phyloP scores from a whole-genome alignment of 2,797 vertebrate species.

The Hephaestus fuliginosus region DNA sequence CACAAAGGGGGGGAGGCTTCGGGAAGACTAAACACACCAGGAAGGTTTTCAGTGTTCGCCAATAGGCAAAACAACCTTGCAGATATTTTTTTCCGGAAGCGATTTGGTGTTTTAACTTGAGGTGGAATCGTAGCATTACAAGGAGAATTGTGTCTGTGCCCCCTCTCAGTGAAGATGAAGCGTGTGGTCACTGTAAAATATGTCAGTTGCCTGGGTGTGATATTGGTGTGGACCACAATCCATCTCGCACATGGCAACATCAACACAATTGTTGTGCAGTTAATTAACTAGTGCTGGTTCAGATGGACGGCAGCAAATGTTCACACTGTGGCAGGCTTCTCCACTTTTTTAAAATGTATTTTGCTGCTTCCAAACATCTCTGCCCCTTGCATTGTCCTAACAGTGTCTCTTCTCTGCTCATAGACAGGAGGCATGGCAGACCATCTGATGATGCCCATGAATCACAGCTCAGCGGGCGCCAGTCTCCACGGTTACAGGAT shows the following conservation, averaged over 20 bases:
- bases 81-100: constrained; percentile 56
- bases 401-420: constrained; percentile 63
- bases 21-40: constrained; percentile 53
- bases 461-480: constrained; percentile 86
- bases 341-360: background rate
- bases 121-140: constrained; percentile 35
- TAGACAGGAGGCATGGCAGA: constrained; percentile 91
- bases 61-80: constrained; percentile 56
- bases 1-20: constrained; percentile 72
- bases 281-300: constrained; percentile 2
- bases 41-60: constrained; percentile 43
- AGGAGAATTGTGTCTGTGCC: constrained; percentile 13
- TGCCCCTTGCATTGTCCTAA: constrained; percentile 55
- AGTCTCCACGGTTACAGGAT: constrained; percentile 93
- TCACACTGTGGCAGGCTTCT: background rate
- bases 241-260: background rate
- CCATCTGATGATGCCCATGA: constrained; percentile 96
- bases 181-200: constrained; percentile 8
- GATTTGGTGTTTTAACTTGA: constrained; percentile 56
- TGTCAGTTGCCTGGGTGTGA: constrained; percentile 4
- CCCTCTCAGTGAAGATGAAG: constrained; percentile 14
- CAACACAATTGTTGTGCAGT: constrained; percentile 3
- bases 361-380: constrained; percentile 32
- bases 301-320: background rate
- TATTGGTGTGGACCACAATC: background rate